Percentiles rank a stretch among this genome's conserved stretches.
phyloP scores from a whole-genome alignment of 2,888 invertebrate genomes.

The Leptinotarsa rubiginosa region DNA sequence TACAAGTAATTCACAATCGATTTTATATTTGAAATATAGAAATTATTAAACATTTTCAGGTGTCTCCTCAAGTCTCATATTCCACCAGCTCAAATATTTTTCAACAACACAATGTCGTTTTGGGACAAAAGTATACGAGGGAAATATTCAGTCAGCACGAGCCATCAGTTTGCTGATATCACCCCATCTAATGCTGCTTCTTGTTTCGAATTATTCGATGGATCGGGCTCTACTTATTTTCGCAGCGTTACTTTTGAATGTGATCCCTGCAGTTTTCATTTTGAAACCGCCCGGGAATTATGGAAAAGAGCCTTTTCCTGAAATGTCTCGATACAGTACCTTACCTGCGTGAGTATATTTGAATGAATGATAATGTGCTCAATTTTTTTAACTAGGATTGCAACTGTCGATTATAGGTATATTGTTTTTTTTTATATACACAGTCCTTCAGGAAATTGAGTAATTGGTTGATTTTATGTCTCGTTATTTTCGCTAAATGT shows the following conservation, averaged over 20 bases:
- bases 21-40: neutral
- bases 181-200: constrained; percentile 49
- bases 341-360: constrained; percentile 44
- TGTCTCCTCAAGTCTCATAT: constrained; percentile 49
- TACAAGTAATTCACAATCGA: too few relatives aligned
- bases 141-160: constrained; percentile 47
- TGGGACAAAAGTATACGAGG: constrained; percentile 45
- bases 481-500: too few relatives aligned
- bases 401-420: too few relatives aligned
- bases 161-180: constrained; percentile 50
- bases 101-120: constrained; percentile 47
- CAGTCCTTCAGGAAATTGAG: too few relatives aligned
- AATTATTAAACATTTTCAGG: neutral
- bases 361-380: neutral
- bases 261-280: constrained; percentile 50
- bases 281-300: constrained; percentile 38
- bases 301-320: constrained; percentile 7
- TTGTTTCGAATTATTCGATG: constrained; percentile 41
- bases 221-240: constrained; percentile 47
- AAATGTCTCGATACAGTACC: constrained; percentile 49
- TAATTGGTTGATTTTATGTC: too few relatives aligned
- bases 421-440: too few relatives aligned
- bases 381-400: too few relatives aligned
- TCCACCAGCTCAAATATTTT: constrained; percentile 45
- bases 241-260: constrained; percentile 49